Conservation (phyloP, 1,140 invertebrate genomes). For the Hormaphis cornu region DNA sequence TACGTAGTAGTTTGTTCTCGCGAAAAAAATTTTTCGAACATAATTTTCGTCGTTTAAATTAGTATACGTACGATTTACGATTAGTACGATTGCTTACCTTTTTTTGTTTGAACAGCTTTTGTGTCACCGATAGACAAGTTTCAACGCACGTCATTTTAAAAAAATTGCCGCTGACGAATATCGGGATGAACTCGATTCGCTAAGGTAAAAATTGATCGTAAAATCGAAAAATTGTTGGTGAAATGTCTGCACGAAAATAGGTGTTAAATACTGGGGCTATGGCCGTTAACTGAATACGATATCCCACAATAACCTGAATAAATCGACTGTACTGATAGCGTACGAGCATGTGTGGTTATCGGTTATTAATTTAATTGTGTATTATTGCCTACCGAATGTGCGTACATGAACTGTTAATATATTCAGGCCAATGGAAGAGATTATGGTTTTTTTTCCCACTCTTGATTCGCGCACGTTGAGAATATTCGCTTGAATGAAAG, state of each 20-base stretch:
- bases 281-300: not conserved
- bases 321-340: not conserved
- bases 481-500: not conserved
- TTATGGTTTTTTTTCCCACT: not conserved
- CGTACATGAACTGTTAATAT: not conserved
- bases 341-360: not conserved
- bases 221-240: not conserved
- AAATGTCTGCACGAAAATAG: not conserved
- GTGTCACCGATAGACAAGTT: not conserved
- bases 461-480: not conserved
- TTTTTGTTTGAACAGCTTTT: slow-evolving; percentile 19
- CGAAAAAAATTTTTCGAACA: too few relatives aligned
- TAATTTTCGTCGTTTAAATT: too few relatives aligned
- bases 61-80: too few relatives aligned
- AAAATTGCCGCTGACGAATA: too few relatives aligned
- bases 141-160: slow-evolving; percentile 10
- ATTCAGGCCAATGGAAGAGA: not conserved
- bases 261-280: not conserved
- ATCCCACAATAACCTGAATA: not conserved
- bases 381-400: slow-evolving; percentile 3
- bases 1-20: too few relatives aligned
- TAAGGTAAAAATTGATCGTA: not conserved
- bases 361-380: slow-evolving; percentile 17
- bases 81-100: too few relatives aligned
- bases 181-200: not conserved